Evolutionary conservation across 2,113 vertebrate genomes (phyloP), one percentile per base, ranked within the genome.

Genomic region (Myrmophylax atrothorax): DNA sequence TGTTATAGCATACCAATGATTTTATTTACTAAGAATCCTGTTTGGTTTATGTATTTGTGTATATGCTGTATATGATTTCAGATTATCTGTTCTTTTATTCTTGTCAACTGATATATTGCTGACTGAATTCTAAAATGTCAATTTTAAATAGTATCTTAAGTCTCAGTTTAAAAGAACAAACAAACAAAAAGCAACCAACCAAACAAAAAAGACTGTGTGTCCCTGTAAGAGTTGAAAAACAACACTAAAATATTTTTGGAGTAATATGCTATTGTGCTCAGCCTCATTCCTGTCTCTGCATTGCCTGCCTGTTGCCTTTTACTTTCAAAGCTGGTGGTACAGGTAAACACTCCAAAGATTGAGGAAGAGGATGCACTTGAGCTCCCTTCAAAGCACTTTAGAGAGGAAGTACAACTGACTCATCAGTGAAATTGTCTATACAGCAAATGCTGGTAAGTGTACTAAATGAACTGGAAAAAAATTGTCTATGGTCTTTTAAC

Each of bases 291-390:
- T 97, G 88, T 95, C 82, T 96, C 72, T 96, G 78, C 70, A 84
- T 93, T 96, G 92, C 93, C 90, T 97, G 92, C 91, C 89, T 97
- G 78, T 96, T 97, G 87, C 94, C 85, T 97, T 96, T 96, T 96
- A 95, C 92, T 96, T 97, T 89, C 64, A 84, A 93, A 96, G 94
- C 76, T 93, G 94, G 73, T 93, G 95, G 91, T 94, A 94, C 87
- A 94, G 91, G 86, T 97, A 96, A 95, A 95, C 81, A 87, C 96
- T 95, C 95, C 95, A 96, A 95, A 96, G 95, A 94, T 25, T 96
- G 93, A 94, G 96, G 93, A 96, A 96, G 96, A 97, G 88, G 94
- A 95, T 96, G 44, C 60, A 69, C 88, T 96, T 97, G 93, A 96
- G 90, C 79, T 95, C 76, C 94, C 91, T 73, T 94, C 95, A 96